Base-by-base conservation (phyloP, 2,797 vertebrate genomes). In the Pitangus sulphuratus region DNA sequence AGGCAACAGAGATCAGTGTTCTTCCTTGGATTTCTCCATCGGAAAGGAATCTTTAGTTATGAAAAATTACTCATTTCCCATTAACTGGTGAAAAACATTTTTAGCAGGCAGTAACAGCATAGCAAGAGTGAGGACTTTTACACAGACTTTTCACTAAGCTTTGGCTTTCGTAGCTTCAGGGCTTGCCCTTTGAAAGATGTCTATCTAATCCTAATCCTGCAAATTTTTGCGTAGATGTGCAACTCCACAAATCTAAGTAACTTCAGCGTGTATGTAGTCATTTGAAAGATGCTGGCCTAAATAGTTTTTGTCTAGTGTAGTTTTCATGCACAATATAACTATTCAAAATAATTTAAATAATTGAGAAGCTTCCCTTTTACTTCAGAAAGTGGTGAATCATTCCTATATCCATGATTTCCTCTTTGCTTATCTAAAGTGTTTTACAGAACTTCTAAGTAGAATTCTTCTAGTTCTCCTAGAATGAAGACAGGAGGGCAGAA, bases 11-110 rank as follows among this genome's bases (percentile, higher is more conserved):
- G 68, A 69, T 77, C 58, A 60, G 6, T 75, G 69, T 69, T 92
- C 69, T 95, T 96, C 54, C 56, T 45, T 80, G 42, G 37, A 62
- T 87, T 95, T 90, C 78, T 84, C 75, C 77, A 60, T 60, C 50
- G 93, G 82, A 93, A 90, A 91, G 76, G 53, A 89, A 79, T 76
- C 11, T 40, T 90, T 90, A 91, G 96, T 97, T 93, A 45, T 66
- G 54, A 93, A 94, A 96, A 97, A 93, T 71, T 26, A 54, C 60
- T 85, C 11, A 70, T 91, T 97, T 98, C 89, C 95, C 93, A 84
- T 90, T 83, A 81, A 78, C 48, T 71, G 33, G 56, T 40, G 66
- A 79, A 95, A 96, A 76, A 11, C 0, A 1, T 75, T 97, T 94
- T 96, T 95, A 69, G 71, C 71, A 12, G 72, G 86, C 95, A 93